These are phyloP conservation scores for Pao palembangensis DNA, from an alignment of 2,113 vertebrate genomes.

Conservation along the genomic window DNA sequence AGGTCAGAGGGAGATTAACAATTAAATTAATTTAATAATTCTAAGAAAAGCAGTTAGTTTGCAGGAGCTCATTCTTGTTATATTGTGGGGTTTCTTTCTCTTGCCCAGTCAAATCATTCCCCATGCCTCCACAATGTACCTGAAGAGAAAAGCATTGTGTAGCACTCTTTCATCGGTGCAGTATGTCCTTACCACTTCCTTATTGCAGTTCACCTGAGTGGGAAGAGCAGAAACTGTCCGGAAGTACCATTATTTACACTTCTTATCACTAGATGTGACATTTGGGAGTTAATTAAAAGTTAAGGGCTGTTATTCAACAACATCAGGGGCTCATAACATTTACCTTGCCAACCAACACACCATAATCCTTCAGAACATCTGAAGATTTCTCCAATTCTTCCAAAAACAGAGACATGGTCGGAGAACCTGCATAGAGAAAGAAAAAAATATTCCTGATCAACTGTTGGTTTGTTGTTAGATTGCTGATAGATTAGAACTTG, in stretches of 20 bases:
- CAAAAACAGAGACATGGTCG: slow-evolving; percentile 77
- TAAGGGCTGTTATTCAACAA: no score
- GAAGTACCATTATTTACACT: neutral
- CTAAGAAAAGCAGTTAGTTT: neutral
- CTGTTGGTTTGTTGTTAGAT: neutral
- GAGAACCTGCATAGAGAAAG: slow-evolving; percentile 68
- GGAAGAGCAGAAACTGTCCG: neutral
- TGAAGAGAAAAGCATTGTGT: slow-evolving; percentile 86
- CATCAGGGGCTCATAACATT: neutral
- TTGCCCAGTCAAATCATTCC: neutral
- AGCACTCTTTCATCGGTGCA: slow-evolving; percentile 76
- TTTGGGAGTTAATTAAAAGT: no score
- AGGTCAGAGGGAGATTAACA: neutral
- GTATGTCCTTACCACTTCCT: slow-evolving; percentile 74
- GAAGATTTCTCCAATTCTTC: slow-evolving; percentile 82
- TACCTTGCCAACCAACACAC: slow-evolving; percentile 88
- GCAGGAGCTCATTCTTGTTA: neutral
- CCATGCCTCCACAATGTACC: slow-evolving; percentile 64
- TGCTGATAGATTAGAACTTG: neutral
- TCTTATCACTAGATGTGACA: no score
- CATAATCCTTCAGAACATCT: slow-evolving; percentile 84
- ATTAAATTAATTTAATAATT: neutral
- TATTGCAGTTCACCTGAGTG: slow-evolving; percentile 83
- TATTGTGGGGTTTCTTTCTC: neutral
- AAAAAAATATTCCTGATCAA: neutral